These are phyloP conservation scores for Boleophthalmus pectinirostris DNA, from an alignment of 2,113 vertebrate species.

Conservation along the genomic window DNA sequence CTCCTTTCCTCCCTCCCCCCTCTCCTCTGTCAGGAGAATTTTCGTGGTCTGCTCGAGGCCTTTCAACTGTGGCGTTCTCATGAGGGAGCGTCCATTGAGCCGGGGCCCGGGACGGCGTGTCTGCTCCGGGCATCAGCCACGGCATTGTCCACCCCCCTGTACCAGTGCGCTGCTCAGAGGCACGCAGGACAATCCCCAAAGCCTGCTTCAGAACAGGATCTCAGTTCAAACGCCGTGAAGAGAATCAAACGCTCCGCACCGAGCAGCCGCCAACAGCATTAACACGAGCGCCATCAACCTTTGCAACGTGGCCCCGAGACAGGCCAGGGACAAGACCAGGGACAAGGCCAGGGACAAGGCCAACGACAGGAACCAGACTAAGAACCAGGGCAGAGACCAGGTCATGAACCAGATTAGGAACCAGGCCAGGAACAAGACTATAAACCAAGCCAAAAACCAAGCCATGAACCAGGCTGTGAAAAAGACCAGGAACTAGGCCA, in stretches of 20 bases:
- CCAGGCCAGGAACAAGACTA: too few relatives aligned
- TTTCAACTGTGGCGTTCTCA: slow-evolving; percentile 75
- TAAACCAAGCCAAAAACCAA: too few relatives aligned
- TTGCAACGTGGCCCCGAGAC: not conserved
- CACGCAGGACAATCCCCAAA: slow-evolving; percentile 2
- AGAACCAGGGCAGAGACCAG: too few relatives aligned
- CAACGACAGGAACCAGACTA: too few relatives aligned
- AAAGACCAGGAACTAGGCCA: too few relatives aligned
- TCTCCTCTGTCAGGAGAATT: slow-evolving; percentile 79
- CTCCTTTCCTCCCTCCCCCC: slow-evolving; percentile 58
- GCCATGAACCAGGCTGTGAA: too few relatives aligned
- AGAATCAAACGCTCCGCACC: not conserved
- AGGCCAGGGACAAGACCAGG: not conserved
- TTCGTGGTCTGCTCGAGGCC: slow-evolving; percentile 74
- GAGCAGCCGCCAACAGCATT: not conserved
- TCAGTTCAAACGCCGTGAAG: not conserved
- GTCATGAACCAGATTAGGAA: too few relatives aligned
- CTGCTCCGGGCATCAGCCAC: slow-evolving; percentile 31
- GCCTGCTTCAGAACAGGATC: not conserved
- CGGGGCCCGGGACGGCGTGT: slow-evolving; percentile 65
- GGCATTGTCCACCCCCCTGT: not conserved
- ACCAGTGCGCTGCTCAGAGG: not conserved
- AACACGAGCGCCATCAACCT: not conserved
- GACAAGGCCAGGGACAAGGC: not conserved
- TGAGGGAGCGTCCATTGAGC: slow-evolving; percentile 59